Percentiles rank a stretch among this genome's conserved stretches.
Conservation (phyloP, 2,888 invertebrate genomes). For the Epinotia nisella region DNA sequence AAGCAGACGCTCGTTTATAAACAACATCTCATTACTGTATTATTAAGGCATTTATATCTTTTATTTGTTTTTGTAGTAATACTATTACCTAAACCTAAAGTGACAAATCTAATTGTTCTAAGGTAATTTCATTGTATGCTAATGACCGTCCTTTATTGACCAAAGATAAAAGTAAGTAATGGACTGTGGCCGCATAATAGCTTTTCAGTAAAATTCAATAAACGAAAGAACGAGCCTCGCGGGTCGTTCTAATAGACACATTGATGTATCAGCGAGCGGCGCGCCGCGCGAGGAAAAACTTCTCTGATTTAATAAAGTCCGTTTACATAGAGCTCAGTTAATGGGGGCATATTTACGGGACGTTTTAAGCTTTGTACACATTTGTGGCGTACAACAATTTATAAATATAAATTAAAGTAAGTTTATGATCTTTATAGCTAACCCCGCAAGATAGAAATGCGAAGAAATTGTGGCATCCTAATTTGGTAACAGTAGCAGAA, state of each 20-base stretch:
- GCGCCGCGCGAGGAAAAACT: slow-evolving; percentile 44
- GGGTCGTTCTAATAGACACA: slow-evolving; percentile 70
- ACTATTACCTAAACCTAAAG: neutral
- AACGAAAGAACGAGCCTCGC: slow-evolving; percentile 74
- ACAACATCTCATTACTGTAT: neutral
- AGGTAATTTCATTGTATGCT: slow-evolving; percentile 20
- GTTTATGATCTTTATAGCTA: neutral
- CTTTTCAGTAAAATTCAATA: slow-evolving; percentile 69
- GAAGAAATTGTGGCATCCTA: too few relatives aligned
- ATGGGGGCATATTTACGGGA: slow-evolving; percentile 67
- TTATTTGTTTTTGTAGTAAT: neutral
- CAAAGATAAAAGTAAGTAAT: slow-evolving; percentile 19
- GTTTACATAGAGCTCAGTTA: slow-evolving; percentile 57
- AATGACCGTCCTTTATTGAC: slow-evolving; percentile 30
- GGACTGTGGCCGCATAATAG: slow-evolving; percentile 56
- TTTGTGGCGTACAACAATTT: neutral
- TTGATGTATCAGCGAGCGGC: slow-evolving; percentile 70
- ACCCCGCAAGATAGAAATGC: neutral
- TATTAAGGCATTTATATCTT: neutral
- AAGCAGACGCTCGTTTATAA: neutral
- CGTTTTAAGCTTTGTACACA: slow-evolving; percentile 49
- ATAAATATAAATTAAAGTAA: neutral
- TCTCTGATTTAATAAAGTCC: slow-evolving; percentile 52
- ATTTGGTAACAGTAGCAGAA: too few relatives aligned
- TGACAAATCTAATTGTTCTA: neutral